phyloP scores from a whole-genome alignment of 2,797 vertebrate genomes.

The Lithobates pipiens region DNA sequence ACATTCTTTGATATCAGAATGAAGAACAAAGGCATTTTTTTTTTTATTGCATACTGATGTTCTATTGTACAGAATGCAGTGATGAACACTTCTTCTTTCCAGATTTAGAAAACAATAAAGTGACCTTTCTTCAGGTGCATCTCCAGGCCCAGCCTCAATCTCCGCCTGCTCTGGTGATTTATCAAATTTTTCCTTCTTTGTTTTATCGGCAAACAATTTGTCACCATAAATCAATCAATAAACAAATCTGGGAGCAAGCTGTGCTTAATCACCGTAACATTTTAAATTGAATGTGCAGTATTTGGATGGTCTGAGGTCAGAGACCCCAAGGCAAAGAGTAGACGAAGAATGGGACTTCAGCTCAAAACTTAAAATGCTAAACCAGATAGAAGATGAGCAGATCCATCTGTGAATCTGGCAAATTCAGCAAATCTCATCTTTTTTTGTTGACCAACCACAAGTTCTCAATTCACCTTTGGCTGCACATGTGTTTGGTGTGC shows the following conservation, averaged over 20 bases:
- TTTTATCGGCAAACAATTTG: constrained; percentile 53
- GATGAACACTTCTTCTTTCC: background rate
- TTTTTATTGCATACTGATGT: background rate
- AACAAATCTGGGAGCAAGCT: constrained; percentile 2
- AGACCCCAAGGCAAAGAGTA: constrained; percentile 10
- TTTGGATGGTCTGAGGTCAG: constrained; percentile 41
- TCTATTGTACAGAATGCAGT: background rate
- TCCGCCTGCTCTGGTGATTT: background rate
- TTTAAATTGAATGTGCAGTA: constrained; percentile 35
- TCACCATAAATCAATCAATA: constrained; percentile 55
- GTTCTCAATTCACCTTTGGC: no score
- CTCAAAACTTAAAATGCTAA: background rate
- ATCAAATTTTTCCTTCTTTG: constrained; percentile 8
- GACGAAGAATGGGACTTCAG: background rate
- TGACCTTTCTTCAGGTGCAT: background rate
- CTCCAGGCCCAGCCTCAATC: background rate
- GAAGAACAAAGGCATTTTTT: no score
- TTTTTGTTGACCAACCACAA: no score
- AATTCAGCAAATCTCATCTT: no score
- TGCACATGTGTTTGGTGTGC: background rate
- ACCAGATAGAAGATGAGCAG: background rate
- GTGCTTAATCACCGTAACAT: constrained; percentile 36
- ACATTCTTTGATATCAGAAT: no score
- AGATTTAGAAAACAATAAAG: background rate
- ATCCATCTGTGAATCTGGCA: background rate